Conservation (phyloP, 2,888 invertebrate species). For the Uropetala carovei region DNA sequence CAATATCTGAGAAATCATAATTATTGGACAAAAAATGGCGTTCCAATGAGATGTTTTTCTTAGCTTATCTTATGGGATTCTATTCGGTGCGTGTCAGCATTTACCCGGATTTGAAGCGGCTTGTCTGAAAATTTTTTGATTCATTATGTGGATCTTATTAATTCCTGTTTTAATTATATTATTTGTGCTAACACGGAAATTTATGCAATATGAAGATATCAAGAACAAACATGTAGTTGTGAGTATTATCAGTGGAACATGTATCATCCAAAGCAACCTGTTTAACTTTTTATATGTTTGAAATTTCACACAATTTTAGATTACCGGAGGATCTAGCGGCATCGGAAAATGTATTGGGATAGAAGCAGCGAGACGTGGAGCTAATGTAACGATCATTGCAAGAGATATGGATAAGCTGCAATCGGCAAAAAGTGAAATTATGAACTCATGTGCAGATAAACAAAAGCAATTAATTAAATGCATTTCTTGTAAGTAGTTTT, state of each 20-base stretch:
- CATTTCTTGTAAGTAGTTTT: conserved; percentile 74
- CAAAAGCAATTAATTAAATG: conserved; percentile 80
- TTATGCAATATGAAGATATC: background rate
- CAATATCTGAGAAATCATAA: too few species aligned
- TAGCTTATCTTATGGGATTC: background rate
- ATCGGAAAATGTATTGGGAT: conserved; percentile 92
- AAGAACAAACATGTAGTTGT: conserved; percentile 11
- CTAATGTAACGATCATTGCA: conserved; percentile 93
- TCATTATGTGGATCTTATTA: background rate
- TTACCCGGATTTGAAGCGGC: background rate
- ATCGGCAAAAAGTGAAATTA: conserved; percentile 80
- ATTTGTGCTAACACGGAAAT: background rate
- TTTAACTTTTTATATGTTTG: background rate
- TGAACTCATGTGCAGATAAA: conserved; percentile 74
- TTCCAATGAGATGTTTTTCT: background rate
- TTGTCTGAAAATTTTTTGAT: background rate
- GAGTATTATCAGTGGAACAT: background rate
- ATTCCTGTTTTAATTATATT: background rate
- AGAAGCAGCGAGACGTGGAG: conserved; percentile 87
- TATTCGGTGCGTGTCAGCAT: background rate
- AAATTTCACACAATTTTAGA: conserved; percentile 73
- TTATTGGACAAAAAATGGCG: background rate
- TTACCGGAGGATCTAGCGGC: conserved; percentile 97
- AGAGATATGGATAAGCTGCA: conserved; percentile 85
- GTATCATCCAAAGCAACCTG: too few species aligned